These are phyloP conservation scores for Eubasilissa splendida DNA, from an alignment of 2,888 invertebrate species.

Conservation along the genomic window DNA sequence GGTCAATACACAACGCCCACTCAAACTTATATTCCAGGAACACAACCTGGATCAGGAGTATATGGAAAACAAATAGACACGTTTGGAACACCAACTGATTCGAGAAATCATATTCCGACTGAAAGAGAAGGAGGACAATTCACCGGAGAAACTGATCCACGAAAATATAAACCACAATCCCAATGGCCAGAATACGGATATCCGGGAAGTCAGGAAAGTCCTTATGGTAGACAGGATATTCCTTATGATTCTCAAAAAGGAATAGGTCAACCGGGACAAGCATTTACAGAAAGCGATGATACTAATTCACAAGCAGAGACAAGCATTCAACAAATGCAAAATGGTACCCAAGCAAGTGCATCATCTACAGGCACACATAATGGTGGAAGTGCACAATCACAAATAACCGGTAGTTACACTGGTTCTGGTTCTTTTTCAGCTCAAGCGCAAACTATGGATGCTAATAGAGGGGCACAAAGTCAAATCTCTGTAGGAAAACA, in stretches of 20 bases:
- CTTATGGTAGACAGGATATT: too few species aligned
- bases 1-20: conserved; percentile 8
- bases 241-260: conserved; percentile 38
- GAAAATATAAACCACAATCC: too few species aligned
- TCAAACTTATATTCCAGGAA: conserved; percentile 15
- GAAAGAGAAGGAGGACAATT: conserved; percentile 32
- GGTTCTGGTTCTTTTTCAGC: conserved; percentile 87
- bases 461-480: conserved; percentile 80
- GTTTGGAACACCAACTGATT: not conserved
- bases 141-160: conserved; percentile 1
- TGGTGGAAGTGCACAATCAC: conserved; percentile 85
- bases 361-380: conserved; percentile 83
- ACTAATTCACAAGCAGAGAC: conserved; percentile 84
- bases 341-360: conserved; percentile 83
- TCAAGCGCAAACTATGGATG: conserved; percentile 85
- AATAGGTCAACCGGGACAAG: conserved; percentile 36
- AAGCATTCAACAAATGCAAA: conserved; percentile 72
- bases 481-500: conserved; percentile 82
- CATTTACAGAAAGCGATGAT: conserved; percentile 68
- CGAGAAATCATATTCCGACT: not conserved
- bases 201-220: too few species aligned
- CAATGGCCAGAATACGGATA: too few species aligned
- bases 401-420: conserved; percentile 86
- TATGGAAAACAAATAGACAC: not conserved
- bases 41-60: conserved; percentile 12